Percentiles rank a stretch among this genome's conserved stretches.
These are phyloP conservation scores for Tetraneura akinire DNA, from an alignment of 1,140 invertebrate genomes.

Conservation along the genomic window DNA sequence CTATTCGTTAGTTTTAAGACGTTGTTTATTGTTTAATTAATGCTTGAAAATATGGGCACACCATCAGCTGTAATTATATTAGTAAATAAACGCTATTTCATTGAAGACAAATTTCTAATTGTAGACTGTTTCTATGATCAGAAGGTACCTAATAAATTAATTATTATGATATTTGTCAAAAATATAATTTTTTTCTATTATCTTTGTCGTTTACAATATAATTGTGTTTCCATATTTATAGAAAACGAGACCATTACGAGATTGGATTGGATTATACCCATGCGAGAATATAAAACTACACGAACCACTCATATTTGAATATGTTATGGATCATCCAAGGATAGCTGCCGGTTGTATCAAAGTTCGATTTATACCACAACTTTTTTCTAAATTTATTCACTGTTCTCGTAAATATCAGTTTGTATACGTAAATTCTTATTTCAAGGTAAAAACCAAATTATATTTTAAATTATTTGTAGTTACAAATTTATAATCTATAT, in stretches of 20 bases:
- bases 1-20: too few species aligned
- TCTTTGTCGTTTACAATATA: neutral
- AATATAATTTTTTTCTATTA: neutral
- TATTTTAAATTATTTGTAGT: neutral
- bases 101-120: constrained; percentile 37
- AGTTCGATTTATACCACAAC: constrained; percentile 30
- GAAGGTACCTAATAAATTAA: constrained; percentile 3
- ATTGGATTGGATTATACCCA: constrained; percentile 42
- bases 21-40: neutral
- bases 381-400: constrained; percentile 31
- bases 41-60: constrained; percentile 17
- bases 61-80: constrained; percentile 2
- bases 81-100: constrained; percentile 35
- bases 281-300: constrained; percentile 11
- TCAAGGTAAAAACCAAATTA: constrained; percentile 27
- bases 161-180: neutral
- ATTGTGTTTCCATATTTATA: neutral
- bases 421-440: constrained; percentile 35
- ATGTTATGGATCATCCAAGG: constrained; percentile 28
- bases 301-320: constrained; percentile 43
- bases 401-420: constrained; percentile 44
- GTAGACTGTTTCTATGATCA: constrained; percentile 21
- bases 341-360: constrained; percentile 16
- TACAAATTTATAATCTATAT: too few species aligned
- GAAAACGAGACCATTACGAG: constrained; percentile 33